phyloP scores from a whole-genome alignment of 2,888 invertebrate species.

The Celastrina argiolus region DNA sequence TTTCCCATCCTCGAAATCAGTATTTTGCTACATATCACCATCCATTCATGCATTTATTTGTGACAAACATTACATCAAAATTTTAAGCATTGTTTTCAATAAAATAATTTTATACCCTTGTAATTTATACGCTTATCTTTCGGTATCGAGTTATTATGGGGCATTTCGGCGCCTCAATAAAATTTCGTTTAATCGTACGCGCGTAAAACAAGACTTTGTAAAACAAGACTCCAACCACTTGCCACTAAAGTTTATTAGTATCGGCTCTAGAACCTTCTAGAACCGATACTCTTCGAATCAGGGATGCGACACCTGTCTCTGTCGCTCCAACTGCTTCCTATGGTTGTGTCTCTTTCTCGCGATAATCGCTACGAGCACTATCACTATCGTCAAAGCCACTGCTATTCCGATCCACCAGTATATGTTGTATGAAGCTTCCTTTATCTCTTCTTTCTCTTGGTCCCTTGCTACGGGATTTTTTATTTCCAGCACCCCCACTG shows the following conservation, averaged over 20 bases:
- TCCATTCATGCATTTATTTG: no score
- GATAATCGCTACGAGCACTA: conserved; percentile 64
- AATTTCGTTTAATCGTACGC: not conserved
- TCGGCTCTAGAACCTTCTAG: conserved; percentile 57
- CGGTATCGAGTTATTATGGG: no score
- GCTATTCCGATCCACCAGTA: conserved; percentile 74
- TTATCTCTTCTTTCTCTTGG: conserved; percentile 45
- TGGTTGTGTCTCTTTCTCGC: conserved; percentile 72
- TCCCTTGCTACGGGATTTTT: conserved; percentile 61
- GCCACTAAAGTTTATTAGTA: conserved; percentile 49
- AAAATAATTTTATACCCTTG: not conserved
- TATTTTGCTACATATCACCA: no score
- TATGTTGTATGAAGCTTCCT: conserved; percentile 66
- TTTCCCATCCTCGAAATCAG: no score
- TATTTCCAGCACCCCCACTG: conserved; percentile 67
- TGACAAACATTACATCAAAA: no score
- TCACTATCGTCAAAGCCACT: conserved; percentile 60
- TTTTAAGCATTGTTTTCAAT: not conserved
- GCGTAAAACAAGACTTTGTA: conserved; percentile 36
- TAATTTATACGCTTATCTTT: no score
- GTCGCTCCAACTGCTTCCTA: conserved; percentile 67
- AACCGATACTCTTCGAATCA: conserved; percentile 77
- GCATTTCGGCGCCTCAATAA: not conserved
- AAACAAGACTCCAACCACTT: conserved; percentile 43
- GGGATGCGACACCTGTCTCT: conserved; percentile 64